A percentile compares a stretch with the other conserved stretches of the same genome.
phyloP scores from a whole-genome alignment of 2,888 invertebrate genomes.

The Troides helena region DNA sequence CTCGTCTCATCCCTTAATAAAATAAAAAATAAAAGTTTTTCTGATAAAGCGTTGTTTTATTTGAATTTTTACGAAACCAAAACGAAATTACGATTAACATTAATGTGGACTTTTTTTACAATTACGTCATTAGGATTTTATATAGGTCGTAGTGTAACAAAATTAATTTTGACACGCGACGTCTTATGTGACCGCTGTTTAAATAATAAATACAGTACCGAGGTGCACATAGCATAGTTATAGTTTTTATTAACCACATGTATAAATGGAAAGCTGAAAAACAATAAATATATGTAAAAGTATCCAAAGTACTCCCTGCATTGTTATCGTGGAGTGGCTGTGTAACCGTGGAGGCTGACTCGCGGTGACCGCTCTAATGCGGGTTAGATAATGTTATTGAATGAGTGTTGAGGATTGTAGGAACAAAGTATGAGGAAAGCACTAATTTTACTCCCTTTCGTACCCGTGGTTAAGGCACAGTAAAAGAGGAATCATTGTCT shows the following conservation, averaged over 20 bases:
- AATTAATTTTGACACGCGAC: not conserved
- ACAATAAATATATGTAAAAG: too few species aligned
- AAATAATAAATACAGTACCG: not conserved
- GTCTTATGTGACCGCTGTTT: not conserved
- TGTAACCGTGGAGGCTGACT: too few species aligned
- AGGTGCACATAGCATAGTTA: not conserved
- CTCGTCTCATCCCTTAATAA: too few species aligned
- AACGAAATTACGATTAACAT: not conserved
- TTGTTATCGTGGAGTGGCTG: too few species aligned
- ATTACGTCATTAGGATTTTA: not conserved
- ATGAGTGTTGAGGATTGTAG: not conserved
- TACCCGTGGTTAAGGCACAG: not conserved
- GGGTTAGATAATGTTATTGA: too few species aligned
- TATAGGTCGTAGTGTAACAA: not conserved
- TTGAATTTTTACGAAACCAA: not conserved
- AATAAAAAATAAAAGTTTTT: too few species aligned
- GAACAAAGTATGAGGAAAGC: not conserved
- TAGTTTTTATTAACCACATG: not conserved
- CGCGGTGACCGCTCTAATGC: too few species aligned
- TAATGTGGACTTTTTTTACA: not conserved
- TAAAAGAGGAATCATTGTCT: too few species aligned
- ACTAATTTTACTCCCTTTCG: not conserved
- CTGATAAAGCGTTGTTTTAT: not conserved
- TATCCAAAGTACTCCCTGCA: too few species aligned
- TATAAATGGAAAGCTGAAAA: not conserved